Percentiles rank a stretch among this genome's conserved stretches.
These are phyloP conservation scores for Cordilura impudica DNA, from an alignment of 2,888 invertebrate genomes.

Conservation along the genomic window DNA sequence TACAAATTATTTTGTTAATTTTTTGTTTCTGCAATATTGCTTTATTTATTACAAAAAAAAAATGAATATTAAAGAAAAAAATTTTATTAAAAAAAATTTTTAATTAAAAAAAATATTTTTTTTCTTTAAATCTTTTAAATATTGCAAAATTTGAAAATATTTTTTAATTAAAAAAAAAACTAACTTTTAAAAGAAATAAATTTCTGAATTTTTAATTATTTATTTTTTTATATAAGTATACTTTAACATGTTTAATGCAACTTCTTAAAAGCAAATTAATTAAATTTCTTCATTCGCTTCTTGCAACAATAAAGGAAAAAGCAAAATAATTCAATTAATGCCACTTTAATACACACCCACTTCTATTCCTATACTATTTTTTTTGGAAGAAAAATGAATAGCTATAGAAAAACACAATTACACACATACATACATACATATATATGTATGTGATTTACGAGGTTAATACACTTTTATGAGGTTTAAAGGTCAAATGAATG, in stretches of 20 bases:
- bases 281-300: neutral
- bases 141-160: too few relatives aligned
- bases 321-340: conserved; percentile 33
- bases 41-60: too few relatives aligned
- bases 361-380: neutral
- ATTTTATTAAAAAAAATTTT: too few relatives aligned
- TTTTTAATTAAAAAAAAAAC: too few relatives aligned
- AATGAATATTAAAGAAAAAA: neutral
- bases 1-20: neutral
- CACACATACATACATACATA: neutral
- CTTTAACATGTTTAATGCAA: too few relatives aligned
- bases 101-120: too few relatives aligned
- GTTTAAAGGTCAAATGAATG: conserved; percentile 41
- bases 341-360: conserved; percentile 22
- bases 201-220: too few relatives aligned
- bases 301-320: neutral
- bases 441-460: neutral
- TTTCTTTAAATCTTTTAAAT: too few relatives aligned
- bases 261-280: neutral
- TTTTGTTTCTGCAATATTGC: too few relatives aligned
- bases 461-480: conserved; percentile 42
- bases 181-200: too few relatives aligned
- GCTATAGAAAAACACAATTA: neutral
- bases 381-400: neutral
- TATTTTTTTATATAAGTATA: neutral